phyloP scores from a whole-genome alignment of 2,888 invertebrate genomes.

The Polylopha cassiicola region DNA sequence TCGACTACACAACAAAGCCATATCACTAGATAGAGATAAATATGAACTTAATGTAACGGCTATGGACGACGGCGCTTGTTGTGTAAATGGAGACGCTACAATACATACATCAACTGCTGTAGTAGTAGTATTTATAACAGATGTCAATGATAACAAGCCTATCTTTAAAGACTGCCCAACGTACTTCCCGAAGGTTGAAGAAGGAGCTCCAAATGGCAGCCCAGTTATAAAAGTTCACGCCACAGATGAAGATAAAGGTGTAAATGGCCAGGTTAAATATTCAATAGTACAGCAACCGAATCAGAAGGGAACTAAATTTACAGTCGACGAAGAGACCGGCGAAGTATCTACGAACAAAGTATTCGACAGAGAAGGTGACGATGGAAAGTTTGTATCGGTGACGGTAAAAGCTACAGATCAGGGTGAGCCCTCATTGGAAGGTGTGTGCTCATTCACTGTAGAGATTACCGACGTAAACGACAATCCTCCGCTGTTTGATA shows the following conservation, averaged over 20 bases:
- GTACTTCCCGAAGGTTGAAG: slow-evolving; percentile 95
- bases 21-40: slow-evolving; percentile 92
- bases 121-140: slow-evolving; percentile 97
- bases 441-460: slow-evolving; percentile 98
- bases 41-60: slow-evolving; percentile 98
- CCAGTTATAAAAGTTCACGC: slow-evolving; percentile 96
- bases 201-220: slow-evolving; percentile 95
- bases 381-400: slow-evolving; percentile 96
- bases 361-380: slow-evolving; percentile 97
- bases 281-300: slow-evolving; percentile 97
- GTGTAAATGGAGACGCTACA: slow-evolving; percentile 90
- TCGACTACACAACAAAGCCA: slow-evolving; percentile 90
- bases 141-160: slow-evolving; percentile 98
- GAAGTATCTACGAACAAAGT: slow-evolving; percentile 97
- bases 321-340: slow-evolving; percentile 96
- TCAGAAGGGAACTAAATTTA: slow-evolving; percentile 96
- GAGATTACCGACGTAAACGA: slow-evolving; percentile 99
- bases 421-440: slow-evolving; percentile 97
- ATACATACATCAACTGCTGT: slow-evolving; percentile 96
- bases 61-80: slow-evolving; percentile 98
- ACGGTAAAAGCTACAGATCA: slow-evolving; percentile 99
- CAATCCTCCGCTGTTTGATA: slow-evolving; percentile 95
- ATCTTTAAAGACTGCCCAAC: slow-evolving; percentile 95
- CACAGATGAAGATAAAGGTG: slow-evolving; percentile 96
- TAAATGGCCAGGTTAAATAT: slow-evolving; percentile 96